Evolutionary conservation across 2,888 invertebrate genomes (phyloP), one percentile per base, ranked within the genome.

Genomic region (Papilio protenor): DNA sequence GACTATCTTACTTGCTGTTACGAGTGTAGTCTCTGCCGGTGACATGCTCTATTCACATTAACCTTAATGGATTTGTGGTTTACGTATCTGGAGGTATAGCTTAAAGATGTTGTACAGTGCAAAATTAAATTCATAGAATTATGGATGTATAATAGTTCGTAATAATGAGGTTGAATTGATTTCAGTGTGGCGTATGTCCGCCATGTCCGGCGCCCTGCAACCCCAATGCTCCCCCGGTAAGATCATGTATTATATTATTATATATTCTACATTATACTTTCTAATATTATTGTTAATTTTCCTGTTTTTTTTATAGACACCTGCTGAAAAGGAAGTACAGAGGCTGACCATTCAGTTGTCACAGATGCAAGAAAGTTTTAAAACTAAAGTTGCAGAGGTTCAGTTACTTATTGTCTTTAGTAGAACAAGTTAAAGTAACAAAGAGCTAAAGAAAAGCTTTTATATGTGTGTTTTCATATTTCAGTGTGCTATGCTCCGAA

Each of bases 341-440:
- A 96, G 95, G 85, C 86, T 96, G 14, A 92, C 95, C 27, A 95
- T 96, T 79, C 96, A 96, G 84, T 95, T 97, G 78, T 92, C 92
- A 14, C 94, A 96, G 79, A 95, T 96, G 0, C 96, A 96, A 87
- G 96, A 96, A 82, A 96, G 96, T 84, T 97, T 96, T 86, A 97
- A 96, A 83, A 95, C 94, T 0, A 97, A 97, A 93, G 91, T 97
- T 16, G 95, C 95, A 11, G 97, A 97, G 94, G 96, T 97, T 76
- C 23, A 14, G 11, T 23, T 1, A 21, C 12, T 49, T 69, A 33
- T 21, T 40, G 61, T 40, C 21, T 71, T 69, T 57, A n/a, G 4
- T 59, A 61, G 4, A 61, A 27, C n/a, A 16, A n/a, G 4, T 69
- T 21, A 12, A n/a, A n/a, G n/a, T 12, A 21, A 12, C n/a, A n/a